Evolutionary conservation across 2,113 vertebrate genomes (phyloP).

Genomic region (Nibea coibor): DNA sequence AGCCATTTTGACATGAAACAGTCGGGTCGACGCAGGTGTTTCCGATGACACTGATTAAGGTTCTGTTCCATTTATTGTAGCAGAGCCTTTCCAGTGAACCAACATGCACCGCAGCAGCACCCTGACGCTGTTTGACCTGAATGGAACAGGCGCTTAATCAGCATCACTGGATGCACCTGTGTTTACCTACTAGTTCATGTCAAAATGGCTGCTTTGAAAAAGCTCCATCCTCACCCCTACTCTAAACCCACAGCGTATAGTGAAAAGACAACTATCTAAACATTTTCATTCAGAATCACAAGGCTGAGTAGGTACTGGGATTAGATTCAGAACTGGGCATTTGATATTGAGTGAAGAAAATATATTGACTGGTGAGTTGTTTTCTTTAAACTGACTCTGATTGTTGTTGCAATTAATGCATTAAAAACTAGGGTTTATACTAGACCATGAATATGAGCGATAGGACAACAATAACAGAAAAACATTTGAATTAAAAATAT

Average conservation of each 20-base stretch:
- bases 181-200: too few relatives aligned
- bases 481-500: neutral
- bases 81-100: too few relatives aligned
- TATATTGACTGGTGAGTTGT: neutral
- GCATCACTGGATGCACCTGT: too few relatives aligned
- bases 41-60: too few relatives aligned
- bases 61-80: too few relatives aligned
- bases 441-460: neutral
- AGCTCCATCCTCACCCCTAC: neutral
- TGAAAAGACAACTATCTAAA: neutral
- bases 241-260: neutral
- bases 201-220: too few relatives aligned
- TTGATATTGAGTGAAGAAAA: neutral
- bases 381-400: neutral
- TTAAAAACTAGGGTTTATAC: neutral
- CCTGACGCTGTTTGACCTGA: too few relatives aligned
- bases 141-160: too few relatives aligned
- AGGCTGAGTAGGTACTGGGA: neutral
- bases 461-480: constrained; percentile 30
- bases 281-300: neutral
- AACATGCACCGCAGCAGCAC: too few relatives aligned
- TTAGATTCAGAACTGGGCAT: constrained; percentile 19
- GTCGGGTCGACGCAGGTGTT: too few relatives aligned
- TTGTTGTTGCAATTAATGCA: neutral
- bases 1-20: too few relatives aligned